Base-by-base conservation (phyloP, 2,797 vertebrate genomes). In the Eutrigla gurnardus region DNA sequence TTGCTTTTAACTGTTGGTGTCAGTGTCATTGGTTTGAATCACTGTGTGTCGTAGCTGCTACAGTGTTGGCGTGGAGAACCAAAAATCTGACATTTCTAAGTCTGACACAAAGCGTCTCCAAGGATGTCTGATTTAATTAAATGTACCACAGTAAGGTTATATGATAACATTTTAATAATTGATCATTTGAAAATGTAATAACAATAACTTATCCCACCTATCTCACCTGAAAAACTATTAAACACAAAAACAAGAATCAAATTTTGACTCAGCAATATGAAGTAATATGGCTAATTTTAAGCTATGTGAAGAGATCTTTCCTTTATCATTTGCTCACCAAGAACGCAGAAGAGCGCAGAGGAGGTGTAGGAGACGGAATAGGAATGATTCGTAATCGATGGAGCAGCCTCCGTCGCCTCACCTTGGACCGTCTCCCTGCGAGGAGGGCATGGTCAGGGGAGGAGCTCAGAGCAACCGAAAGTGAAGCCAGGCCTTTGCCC, bases 331-430 rank as follows among this genome's bases (percentile, higher is more conserved):
- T 37, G 35, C 78, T 71, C 46, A 33, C 33, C 2, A 81, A 92
- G 91, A 85, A 46, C 8, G 36, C 65, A 65, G 64, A 69, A 39
- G 69, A 70, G 35, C 25, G 40, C n/a, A 55, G 67, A 63, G 59
- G 73, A 18, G 62, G 32, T 66, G 37, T 61, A 52, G 74, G 67
- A 43, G 70, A 63, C 10, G 64, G 53, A 50, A 60, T 8, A 0
- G 70, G 65, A 17, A 36, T 62, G 5, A 63, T 72, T 45, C 70
- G 53, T 3, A 71, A 50, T 52, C 84, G 43, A 5, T 92, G 92
- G 93, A 89, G 84, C 82, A 92, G 85, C 75, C 87, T 92, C 40
- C 90, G 77, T 4, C 86, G 69, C 32, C 67, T 88, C 64, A 90
- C 89, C 0, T 6, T 93, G 82, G 82, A 92, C 42, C 85, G 32